phyloP scores from a whole-genome alignment of 64 coral and sea anemone genomes.

The Montipora cactus region DNA sequence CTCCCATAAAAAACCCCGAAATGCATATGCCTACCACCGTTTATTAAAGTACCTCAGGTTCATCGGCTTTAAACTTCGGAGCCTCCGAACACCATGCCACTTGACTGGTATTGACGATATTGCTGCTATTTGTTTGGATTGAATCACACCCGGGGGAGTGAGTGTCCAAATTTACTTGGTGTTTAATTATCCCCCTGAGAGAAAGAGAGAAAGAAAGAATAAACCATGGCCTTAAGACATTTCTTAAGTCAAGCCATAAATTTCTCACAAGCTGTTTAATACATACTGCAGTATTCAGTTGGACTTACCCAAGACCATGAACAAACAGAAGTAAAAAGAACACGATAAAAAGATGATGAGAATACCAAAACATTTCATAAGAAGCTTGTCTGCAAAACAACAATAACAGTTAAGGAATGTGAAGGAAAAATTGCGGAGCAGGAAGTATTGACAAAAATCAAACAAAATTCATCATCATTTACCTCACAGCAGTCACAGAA shows the following conservation, averaged over 20 bases:
- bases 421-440: not conserved
- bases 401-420: not conserved
- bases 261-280: too few species aligned
- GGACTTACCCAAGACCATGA: constrained; percentile 86
- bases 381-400: constrained; percentile 57
- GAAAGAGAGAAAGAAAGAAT: not conserved
- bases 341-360: constrained; percentile 83
- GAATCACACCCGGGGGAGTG: constrained; percentile 75
- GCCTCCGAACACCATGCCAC: constrained; percentile 23
- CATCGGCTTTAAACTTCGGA: constrained; percentile 60
- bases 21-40: too few species aligned
- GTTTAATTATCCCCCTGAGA: constrained; percentile 84
- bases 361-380: constrained; percentile 89
- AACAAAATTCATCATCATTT: not conserved
- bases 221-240: too few species aligned
- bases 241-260: too few species aligned
- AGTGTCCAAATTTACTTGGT: constrained; percentile 69
- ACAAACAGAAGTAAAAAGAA: constrained; percentile 77
- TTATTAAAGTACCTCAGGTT: constrained; percentile 67
- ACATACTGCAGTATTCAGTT: too few species aligned
- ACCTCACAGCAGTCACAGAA: constrained; percentile 55
- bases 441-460: not conserved
- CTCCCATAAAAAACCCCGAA: too few species aligned
- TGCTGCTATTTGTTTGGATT: not conserved
- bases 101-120: not conserved